phyloP scores from a whole-genome alignment of 37 sponge, comb jelly and placozoan species.

The Cliona cf. orientalis region DNA sequence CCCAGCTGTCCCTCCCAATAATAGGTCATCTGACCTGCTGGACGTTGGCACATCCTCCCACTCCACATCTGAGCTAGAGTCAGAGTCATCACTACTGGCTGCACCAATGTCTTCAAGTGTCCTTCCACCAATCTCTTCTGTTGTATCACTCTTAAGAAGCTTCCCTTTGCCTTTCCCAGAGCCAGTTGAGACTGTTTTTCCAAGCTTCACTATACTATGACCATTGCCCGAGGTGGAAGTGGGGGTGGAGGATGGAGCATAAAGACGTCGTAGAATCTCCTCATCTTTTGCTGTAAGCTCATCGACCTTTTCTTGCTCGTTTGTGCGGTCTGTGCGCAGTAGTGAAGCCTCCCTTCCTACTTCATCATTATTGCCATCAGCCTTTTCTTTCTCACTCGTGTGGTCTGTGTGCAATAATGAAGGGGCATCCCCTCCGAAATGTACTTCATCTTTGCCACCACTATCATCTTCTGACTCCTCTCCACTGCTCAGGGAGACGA shows the following conservation, averaged over 20 bases:
- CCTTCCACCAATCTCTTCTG: neutral
- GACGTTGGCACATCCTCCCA: slow-evolving; percentile 55
- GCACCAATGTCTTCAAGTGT: neutral
- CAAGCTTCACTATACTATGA: neutral
- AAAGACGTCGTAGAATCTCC: no score
- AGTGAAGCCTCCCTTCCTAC: neutral
- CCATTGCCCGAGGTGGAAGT: neutral
- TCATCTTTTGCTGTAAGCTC: neutral
- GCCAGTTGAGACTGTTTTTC: neutral
- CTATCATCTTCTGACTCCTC: no score
- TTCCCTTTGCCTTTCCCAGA: neutral
- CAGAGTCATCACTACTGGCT: neutral
- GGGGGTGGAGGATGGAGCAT: no score
- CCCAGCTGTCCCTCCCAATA: neutral
- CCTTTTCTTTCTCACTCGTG: no score
- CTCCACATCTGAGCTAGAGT: slow-evolving; percentile 52
- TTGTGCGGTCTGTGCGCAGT: neutral
- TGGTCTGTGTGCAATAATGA: no score
- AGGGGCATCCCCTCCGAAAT: no score
- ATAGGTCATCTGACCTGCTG: neutral
- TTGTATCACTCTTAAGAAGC: no score
- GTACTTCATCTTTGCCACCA: neutral
- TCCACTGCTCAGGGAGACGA: no score
- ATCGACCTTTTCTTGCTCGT: neutral
- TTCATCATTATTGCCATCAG: neutral